Evolutionary conservation across 2,113 vertebrate genomes (phyloP).

Genomic region (Cromileptes altivelis): DNA sequence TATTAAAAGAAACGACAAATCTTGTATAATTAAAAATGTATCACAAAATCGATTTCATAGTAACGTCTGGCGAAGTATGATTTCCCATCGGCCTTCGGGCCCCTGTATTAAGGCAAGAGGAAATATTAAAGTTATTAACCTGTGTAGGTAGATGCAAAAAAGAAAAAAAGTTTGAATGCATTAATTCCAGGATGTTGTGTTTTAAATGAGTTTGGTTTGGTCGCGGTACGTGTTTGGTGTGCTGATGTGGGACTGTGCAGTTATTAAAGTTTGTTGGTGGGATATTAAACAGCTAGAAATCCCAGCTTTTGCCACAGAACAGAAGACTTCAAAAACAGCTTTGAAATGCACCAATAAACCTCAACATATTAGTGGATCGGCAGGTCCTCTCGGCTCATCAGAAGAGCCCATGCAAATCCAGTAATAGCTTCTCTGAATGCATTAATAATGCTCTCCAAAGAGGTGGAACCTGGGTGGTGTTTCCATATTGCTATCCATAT

Average conservation of each 20-base stretch:
- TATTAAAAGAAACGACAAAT: constrained; percentile 63
- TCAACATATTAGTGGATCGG: constrained; percentile 37
- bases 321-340: constrained; percentile 59
- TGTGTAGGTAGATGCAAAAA: constrained; percentile 17
- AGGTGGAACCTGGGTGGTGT: constrained; percentile 64
- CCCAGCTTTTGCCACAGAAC: constrained; percentile 37
- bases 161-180: constrained; percentile 16
- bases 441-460: constrained; percentile 68
- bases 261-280: constrained; percentile 61
- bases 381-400: constrained; percentile 58
- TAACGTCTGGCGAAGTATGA: constrained; percentile 43
- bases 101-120: constrained; percentile 28
- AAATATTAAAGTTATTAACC: constrained; percentile 56
- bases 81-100: constrained; percentile 49
- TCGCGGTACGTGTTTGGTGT: constrained; percentile 21
- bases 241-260: constrained; percentile 33
- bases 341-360: constrained; percentile 61
- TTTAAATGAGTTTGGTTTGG: constrained; percentile 50
- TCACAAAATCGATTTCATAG: constrained; percentile 58
- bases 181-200: constrained; percentile 49
- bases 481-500: constrained; percentile 76
- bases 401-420: constrained; percentile 58
- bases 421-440: constrained; percentile 65
- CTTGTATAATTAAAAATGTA: constrained; percentile 68
- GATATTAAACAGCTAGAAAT: constrained; percentile 47